Evolutionary conservation across 2,113 vertebrate genomes (phyloP), one percentile per base, ranked within the genome.

Genomic region (Chamaetylas fuelleborni): DNA sequence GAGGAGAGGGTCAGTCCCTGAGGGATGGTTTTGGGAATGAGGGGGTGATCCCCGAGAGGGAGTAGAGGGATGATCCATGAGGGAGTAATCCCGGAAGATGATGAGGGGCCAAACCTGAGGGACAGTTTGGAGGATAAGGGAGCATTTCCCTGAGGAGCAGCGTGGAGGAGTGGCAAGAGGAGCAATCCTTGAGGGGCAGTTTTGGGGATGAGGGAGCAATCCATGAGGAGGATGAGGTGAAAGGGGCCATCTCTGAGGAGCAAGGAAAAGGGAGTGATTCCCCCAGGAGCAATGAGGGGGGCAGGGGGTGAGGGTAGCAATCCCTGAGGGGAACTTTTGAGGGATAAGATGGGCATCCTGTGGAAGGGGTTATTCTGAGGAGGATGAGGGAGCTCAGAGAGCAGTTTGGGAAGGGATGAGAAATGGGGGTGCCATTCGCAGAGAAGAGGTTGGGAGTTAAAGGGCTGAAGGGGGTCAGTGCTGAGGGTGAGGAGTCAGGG

Each of bases 151-250:
- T 76, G 17, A 43, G 61, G 34, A 85, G 31, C 24, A 29, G 5
- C 1, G 2, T 57, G 20, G 71, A 58, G 20, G 19, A 11, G 19
- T 0, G 0, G 43, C 61, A 58, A 57, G 16, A 76, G 61, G 61
- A 66, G 43, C 33, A 34, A 12, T 29, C 24, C 69, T 43, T 53
- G 61, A 53, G 64, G 54, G 54, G 12, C 54, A 25, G 29, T 40
- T 53, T 26, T 36, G 51, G 28, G n/a, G 24, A 58, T 51, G 51
- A 65, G 24, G 40, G 43, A 17, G 5, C 0, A 2, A 25, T 64
- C 34, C 19, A 34, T 45, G 28, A 40, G 43, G 36, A 61, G 12
- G 22, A 28, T 69, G 53, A 60, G 19, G 42, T 28, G 15, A 76
- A 56, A 77, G 34, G 26, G 16, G 7, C 15, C 23, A 7, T 13